Base-by-base conservation (phyloP, 2,888 invertebrate species). In the Antheraea yamamai region DNA sequence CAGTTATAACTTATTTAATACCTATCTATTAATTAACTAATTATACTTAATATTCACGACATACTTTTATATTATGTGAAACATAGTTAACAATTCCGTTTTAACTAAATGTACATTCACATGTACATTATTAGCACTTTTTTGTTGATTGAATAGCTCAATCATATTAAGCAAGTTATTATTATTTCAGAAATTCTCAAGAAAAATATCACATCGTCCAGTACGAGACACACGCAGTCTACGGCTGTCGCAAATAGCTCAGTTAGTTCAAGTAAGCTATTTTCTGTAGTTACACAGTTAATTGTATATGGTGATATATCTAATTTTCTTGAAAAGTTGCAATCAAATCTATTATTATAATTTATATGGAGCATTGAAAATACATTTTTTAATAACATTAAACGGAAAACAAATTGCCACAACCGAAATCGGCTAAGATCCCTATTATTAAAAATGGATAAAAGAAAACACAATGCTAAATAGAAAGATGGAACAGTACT, bases 261-360 rank as follows among this genome's bases (percentile, higher is more conserved):
- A 58, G 39, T 55, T n/a, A 74, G 20, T 47, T 18, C 74, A 12
- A 58, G 74, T 74, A 74, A 74, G 74, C 35, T 20, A 47, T 64
- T 66, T 20, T 58, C 6, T 12, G 18, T 39, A 8, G 47, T 64
- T 61, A 73, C 26, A 73, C n/a, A 61, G 2, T 1, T 23, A 23
- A 23, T 8, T 23, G 10, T 61, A 61, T 8, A 7, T 8, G 8
- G 47, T 10, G 1, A 47, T 8, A 47, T 4, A 47, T 58, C 6
- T 52, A 52, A 52, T 52, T 20, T 55, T 20, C 55, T 55, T 20
- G 55, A 20, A 55, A 55, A 55, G 20, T 20, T 20, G 20, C 4
- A 7, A 55, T 55, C 6, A 55, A 55, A 20, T 55, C 16, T 52
- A 52, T 16, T 16, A 52, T 52, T 52, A 20, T 58, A 58, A n/a